Base-by-base conservation (phyloP, 2,797 vertebrate species). In the Melanotaenia nigrans region DNA sequence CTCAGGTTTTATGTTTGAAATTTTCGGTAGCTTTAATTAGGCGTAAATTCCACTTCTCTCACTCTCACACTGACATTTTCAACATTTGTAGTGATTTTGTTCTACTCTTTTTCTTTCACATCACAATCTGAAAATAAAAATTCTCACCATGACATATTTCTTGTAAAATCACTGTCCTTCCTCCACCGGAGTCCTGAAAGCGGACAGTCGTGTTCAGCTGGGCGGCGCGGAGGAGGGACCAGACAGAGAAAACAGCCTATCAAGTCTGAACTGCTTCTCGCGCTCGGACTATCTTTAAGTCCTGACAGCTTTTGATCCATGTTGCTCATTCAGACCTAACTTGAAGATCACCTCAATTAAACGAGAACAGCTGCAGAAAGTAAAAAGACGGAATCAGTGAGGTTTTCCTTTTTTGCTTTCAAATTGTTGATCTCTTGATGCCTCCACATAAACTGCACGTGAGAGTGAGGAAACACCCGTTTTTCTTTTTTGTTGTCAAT, bases 181-280 rank as follows among this genome's bases (percentile, higher is more conserved):
- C 30, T 70, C 22, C 38, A 33, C 16, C 25, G 30, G 53, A 68
- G 67, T 9, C 72, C n/a, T 28, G 59, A 69, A 73, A 33, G 1
- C 62, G 56, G 42, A 69, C 54, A 61, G 0, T 66, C 12, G 68
- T 30, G 1, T 68, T 33, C 32, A 65, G 45, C 58, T 82, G 88
- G 90, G 90, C 83, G 88, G 82, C 62, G 68, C 82, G 63, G 74
- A 71, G 93, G 93, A 83, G 92, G 93, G 85, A 89, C 84, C 83
- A 78, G 65, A 35, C 49, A 53, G 33, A 71, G 11, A 33, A 75
- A 84, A 33, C 42, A 88, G 68, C 91, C 90, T 82, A 92, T 92
- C 78, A 84, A 56, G 51, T 51, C 59, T 61, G 33, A 45, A 78
- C 77, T 64, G 68, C 25, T 32, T 73, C 83, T 79, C 54, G 78